phyloP scores from a whole-genome alignment of 2,888 invertebrate species.

The Spodoptera exigua region DNA sequence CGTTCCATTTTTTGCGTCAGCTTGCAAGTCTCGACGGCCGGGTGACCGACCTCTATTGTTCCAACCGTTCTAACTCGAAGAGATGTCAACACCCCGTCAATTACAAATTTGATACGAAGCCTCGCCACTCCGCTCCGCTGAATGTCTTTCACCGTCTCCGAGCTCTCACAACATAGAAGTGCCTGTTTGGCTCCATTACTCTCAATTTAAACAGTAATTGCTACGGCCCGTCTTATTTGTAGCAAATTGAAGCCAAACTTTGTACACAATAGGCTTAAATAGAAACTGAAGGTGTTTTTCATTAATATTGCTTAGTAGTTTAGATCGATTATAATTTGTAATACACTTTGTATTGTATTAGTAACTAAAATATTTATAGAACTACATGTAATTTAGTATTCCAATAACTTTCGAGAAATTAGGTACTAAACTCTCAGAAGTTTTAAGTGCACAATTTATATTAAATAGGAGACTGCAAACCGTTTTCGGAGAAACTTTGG shows the following conservation, averaged over 20 bases:
- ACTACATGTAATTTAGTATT: neutral
- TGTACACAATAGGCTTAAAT: slow-evolving; percentile 39
- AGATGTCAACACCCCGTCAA: slow-evolving; percentile 66
- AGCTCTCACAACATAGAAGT: slow-evolving; percentile 26
- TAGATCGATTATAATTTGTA: slow-evolving; percentile 23
- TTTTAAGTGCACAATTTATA: slow-evolving; percentile 11
- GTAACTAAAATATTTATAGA: slow-evolving; percentile 8
- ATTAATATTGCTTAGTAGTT: slow-evolving; percentile 38
- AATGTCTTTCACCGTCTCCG: slow-evolving; percentile 40
- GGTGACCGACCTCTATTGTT: slow-evolving; percentile 58
- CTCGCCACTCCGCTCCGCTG: slow-evolving; percentile 53
- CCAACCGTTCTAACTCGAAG: slow-evolving; percentile 35
- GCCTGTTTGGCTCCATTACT: slow-evolving; percentile 42
- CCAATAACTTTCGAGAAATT: neutral
- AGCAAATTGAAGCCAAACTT: slow-evolving; percentile 36
- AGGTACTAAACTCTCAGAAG: slow-evolving; percentile 2
- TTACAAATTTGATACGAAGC: slow-evolving; percentile 64
- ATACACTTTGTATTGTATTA: neutral
- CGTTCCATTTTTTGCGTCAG: slow-evolving; percentile 29
- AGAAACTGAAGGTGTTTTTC: slow-evolving; percentile 44
- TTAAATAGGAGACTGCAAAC: slow-evolving; percentile 13
- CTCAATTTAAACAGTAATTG: slow-evolving; percentile 55
- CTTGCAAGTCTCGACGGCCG: slow-evolving; percentile 21
- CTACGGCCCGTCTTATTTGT: slow-evolving; percentile 45
- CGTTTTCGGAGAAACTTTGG: slow-evolving; percentile 21